Evolutionary conservation across 2,888 invertebrate species (phyloP), one percentile per base, ranked within the genome.

Genomic region (Cataglyphis altisquamis): DNA sequence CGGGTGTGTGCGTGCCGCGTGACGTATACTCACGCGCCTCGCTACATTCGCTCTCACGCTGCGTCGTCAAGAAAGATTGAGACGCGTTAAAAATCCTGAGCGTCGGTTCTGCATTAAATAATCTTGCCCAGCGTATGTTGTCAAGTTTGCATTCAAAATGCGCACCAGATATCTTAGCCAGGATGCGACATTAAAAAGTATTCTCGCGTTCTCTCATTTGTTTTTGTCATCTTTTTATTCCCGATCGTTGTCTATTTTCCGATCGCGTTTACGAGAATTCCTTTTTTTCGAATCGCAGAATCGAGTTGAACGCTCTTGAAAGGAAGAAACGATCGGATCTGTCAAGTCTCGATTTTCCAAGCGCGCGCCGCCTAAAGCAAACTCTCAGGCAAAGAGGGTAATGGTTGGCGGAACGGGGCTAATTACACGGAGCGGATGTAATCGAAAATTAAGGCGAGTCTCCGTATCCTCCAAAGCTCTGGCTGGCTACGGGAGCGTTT

Each of bases 391-490:
- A 67, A 73, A 75, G n/a, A 57, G 73, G 66, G 48, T 78, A 82
- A 87, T 55, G 70, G 72, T 82, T 73, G 74, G 67, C 62, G 52
- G 88, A 70, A 75, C 45, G 73, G 70, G 84, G 64, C 85, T 90
- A 90, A 90, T 90, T 89, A 86, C 87, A 45, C 82, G 62, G 57
- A 68, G 84, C 82, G 84, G 88, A 86, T 89, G 87, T 90, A 90
- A 90, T 90, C 86, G 89, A 90, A 90, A 90, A 90, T 90, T 88
- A 89, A 88, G 88, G 87, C 86, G 83, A 90, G 67, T 87, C 89
- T 80, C 66, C 83, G 88, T 83, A 88, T 90, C 84, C 89, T 48
- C 82, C 84, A 80, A 85, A 84, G 86, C 84, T 84, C 68, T 84
- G 82, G 41, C 29, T 81, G 84, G 85, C 66, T 84, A 74, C 64